Evolutionary conservation across 2,797 vertebrate genomes (phyloP).

Genomic region (Coranthus polyacanthus): DNA sequence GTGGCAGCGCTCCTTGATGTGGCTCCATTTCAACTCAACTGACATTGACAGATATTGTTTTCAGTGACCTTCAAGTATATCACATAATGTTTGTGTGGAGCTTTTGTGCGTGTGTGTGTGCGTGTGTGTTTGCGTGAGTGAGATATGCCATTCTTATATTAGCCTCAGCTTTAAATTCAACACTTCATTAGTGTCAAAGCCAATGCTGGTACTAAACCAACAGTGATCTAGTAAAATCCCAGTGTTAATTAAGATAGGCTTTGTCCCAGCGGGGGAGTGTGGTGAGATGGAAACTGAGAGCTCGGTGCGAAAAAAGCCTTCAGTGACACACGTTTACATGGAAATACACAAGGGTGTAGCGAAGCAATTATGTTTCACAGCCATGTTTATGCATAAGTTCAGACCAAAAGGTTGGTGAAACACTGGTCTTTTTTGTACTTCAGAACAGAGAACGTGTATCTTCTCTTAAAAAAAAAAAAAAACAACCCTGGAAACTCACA

Average conservation of each 20-base stretch:
- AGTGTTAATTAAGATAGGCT: constrained; percentile 70
- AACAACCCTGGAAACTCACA: constrained; percentile 38
- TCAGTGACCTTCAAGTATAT: constrained; percentile 44
- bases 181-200: constrained; percentile 56
- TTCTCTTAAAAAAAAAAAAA: constrained; percentile 33
- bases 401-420: constrained; percentile 16
- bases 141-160: constrained; percentile 11
- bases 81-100: constrained; percentile 21
- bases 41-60: constrained; percentile 67
- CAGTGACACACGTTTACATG: constrained; percentile 31
- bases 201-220: constrained; percentile 54
- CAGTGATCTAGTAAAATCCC: constrained; percentile 66
- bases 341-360: not conserved
- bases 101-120: constrained; percentile 5
- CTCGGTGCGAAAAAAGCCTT: constrained; percentile 1
- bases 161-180: constrained; percentile 29
- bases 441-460: constrained; percentile 1
- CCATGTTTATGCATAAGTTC: constrained; percentile 4
- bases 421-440: constrained; percentile 15
- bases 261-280: constrained; percentile 58
- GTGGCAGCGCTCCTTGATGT: constrained; percentile 50
- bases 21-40: constrained; percentile 50
- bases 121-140: constrained; percentile 6
- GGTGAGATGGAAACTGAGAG: constrained; percentile 46
- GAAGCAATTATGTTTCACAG: constrained; percentile 13